Evolutionary conservation across 1,140 invertebrate genomes (phyloP).

Genomic region (Drosophila tropicalis): DNA sequence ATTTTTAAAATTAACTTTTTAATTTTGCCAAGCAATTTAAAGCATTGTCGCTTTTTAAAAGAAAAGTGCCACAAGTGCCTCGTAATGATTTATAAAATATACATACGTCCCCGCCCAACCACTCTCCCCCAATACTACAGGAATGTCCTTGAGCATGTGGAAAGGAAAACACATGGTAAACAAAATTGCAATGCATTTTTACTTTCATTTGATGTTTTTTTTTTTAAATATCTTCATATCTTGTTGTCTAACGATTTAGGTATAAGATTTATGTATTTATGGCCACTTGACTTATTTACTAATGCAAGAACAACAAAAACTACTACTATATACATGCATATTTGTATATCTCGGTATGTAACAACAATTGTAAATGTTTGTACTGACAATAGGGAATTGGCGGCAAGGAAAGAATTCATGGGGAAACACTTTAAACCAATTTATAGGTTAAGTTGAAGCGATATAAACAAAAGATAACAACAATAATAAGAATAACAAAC

Average conservation of each 20-base stretch:
- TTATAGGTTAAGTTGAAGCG: slow-evolving; percentile 8
- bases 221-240: slow-evolving; percentile 48
- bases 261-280: slow-evolving; percentile 26
- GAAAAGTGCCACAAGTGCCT: slow-evolving; percentile 49
- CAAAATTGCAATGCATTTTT: slow-evolving; percentile 62
- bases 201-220: slow-evolving; percentile 18
- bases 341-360: slow-evolving; percentile 6
- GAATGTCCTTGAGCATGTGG: slow-evolving; percentile 7
- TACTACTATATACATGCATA: not conserved
- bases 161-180: not conserved
- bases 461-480: slow-evolving; percentile 10
- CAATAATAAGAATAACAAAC: not conserved
- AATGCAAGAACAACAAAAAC: slow-evolving; percentile 2
- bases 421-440: slow-evolving; percentile 10
- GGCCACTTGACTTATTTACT: slow-evolving; percentile 5
- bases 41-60: slow-evolving; percentile 25
- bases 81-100: slow-evolving; percentile 29
- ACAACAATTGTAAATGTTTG: slow-evolving; percentile 44
- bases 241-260: slow-evolving; percentile 49
- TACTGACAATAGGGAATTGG: slow-evolving; percentile 38
- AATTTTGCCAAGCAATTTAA: slow-evolving; percentile 49
- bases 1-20: not conserved
- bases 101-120: not conserved
- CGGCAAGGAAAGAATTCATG: slow-evolving; percentile 1
- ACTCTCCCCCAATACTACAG: not conserved